Percentiles rank a stretch among this genome's conserved stretches.
Conservation (phyloP, 2,888 invertebrate genomes). For the Matsumyia berberina region DNA sequence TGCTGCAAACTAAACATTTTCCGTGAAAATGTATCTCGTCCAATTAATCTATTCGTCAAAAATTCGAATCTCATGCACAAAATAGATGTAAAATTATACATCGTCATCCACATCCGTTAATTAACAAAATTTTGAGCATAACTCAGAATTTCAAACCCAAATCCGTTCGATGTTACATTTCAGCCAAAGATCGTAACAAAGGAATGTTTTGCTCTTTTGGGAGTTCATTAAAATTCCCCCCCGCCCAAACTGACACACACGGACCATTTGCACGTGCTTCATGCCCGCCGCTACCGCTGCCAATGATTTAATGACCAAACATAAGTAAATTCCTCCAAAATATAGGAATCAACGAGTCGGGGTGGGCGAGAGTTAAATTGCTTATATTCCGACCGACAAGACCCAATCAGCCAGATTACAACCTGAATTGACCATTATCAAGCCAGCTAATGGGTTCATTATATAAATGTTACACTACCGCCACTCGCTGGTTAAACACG, state of each 20-base stretch:
- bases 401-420: constrained; percentile 66
- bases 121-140: not conserved
- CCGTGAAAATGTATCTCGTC: no score
- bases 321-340: constrained; percentile 25
- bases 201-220: constrained; percentile 15
- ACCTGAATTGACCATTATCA: constrained; percentile 70
- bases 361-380: constrained; percentile 46
- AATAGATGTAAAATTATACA: not conserved
- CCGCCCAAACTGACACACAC: not conserved
- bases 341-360: constrained; percentile 2
- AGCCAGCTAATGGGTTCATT: constrained; percentile 66
- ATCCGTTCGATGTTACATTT: not conserved
- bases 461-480: constrained; percentile 56
- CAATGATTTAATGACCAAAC: constrained; percentile 38
- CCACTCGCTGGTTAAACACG: constrained; percentile 40
- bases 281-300: not conserved
- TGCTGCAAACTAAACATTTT: no score
- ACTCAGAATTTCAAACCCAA: not conserved
- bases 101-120: constrained; percentile 21
- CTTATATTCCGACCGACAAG: constrained; percentile 53
- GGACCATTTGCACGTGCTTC: not conserved
- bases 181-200: constrained; percentile 14
- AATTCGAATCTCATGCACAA: no score
- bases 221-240: constrained; percentile 20
- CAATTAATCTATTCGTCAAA: no score